Percentiles rank a stretch among this genome's conserved stretches.
phyloP scores from a whole-genome alignment of 1,140 invertebrate genomes.

The Parapsyche elsis region DNA sequence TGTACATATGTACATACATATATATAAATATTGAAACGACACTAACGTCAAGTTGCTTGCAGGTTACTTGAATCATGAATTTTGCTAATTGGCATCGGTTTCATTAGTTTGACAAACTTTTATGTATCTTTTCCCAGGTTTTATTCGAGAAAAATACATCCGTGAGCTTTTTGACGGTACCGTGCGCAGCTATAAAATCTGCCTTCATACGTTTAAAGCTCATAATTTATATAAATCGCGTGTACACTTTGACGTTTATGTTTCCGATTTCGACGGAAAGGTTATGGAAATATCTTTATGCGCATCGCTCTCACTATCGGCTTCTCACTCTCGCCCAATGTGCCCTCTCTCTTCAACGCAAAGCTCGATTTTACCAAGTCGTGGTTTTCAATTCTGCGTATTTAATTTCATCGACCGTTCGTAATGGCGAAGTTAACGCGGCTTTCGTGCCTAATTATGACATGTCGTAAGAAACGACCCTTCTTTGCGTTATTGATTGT shows the following conservation, averaged over 20 bases:
- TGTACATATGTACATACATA: background rate
- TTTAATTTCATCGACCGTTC: background rate
- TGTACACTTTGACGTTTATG: conserved; percentile 55
- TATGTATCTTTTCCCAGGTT: too few species aligned
- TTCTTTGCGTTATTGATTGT: too few species aligned
- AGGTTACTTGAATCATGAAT: too few species aligned
- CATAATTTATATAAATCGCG: conserved; percentile 55
- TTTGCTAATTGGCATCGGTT: too few species aligned
- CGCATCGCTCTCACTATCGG: background rate
- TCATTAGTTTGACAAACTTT: too few species aligned
- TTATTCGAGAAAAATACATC: background rate
- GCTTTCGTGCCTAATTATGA: conserved; percentile 10
- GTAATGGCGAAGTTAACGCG: conserved; percentile 3
- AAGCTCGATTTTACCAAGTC: background rate
- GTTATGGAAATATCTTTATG: conserved; percentile 56
- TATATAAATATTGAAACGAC: background rate
- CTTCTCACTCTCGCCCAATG: background rate
- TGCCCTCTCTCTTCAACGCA: background rate
- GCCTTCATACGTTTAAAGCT: conserved; percentile 50
- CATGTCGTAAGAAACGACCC: background rate
- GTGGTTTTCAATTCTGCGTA: background rate
- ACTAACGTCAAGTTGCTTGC: too few species aligned
- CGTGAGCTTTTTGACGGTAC: background rate
- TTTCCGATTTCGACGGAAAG: conserved; percentile 49
- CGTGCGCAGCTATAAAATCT: conserved; percentile 40